Evolutionary conservation across 2,113 vertebrate species (phyloP), one percentile per base, ranked within the genome.

Genomic region (Apodemus sylvaticus): DNA sequence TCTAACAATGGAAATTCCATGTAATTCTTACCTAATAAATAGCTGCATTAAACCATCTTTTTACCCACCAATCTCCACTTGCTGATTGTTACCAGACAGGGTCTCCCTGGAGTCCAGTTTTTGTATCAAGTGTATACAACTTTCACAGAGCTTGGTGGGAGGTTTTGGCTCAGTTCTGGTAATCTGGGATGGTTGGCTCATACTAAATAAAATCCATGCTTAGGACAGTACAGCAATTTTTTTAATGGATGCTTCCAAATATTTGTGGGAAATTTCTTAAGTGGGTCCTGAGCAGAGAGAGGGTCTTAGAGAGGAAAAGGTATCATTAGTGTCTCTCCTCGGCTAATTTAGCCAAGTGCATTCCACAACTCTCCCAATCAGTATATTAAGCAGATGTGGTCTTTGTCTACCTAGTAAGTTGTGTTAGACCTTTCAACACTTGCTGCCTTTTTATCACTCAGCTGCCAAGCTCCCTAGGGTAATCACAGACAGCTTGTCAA

Each of bases 401-500:
- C 96, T 97, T 93, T 97, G 86, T 98, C 96, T 95, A 29, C 74
- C 79, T 96, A 97, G 92, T 91, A 98, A 97, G 90, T 88, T 96
- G 94, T 79, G 45, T 97, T 97, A 96, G 93, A 97, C 94, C 93
- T 97, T 98, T 98, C 78, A 92, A 39, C 94, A 96, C 77, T 91
- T 86, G 53, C 95, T 95, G 97, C 96, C 95, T 91, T 97, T 97
- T 97, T 98, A 93, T 95, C 96, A 97, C 97, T 97, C 97, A 97
- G 95, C 94, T 98, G 97, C 96, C 96, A 95, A 90, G 71, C 95
- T 98, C 96, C 96, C 93, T 94, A 95, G 87, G 97, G 74, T 95
- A 97, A 97, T 97, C 98, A 97, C 53, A 97, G 94, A 96, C 97
- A 98, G 96, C 93, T 96, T 97, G 92, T 97, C 94, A 97, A 90